Percentiles rank a stretch among this genome's conserved stretches.
Conservation (phyloP, 2,113 vertebrate genomes). For the Equus quagga region DNA sequence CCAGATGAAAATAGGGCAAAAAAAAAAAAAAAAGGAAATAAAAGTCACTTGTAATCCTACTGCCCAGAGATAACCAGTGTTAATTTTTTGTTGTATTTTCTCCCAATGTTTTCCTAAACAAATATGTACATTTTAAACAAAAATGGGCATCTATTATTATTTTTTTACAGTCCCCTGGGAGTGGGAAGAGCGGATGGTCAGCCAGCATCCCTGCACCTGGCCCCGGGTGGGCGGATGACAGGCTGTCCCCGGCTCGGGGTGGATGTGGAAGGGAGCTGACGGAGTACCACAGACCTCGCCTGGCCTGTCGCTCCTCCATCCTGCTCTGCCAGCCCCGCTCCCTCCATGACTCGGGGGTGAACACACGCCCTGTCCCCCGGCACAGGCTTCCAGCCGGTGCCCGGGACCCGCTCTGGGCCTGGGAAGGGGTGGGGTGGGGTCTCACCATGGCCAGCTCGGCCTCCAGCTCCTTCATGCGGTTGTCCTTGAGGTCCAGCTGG, state of each 20-base stretch:
- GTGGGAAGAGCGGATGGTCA: background rate
- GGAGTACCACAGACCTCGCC: background rate
- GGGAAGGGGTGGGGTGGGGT: background rate
- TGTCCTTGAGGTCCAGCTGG: constrained; percentile 98
- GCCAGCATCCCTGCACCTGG: background rate
- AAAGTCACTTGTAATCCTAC: background rate
- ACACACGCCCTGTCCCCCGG: too few species aligned
- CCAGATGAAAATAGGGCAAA: background rate
- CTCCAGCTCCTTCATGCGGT: constrained; percentile 99
- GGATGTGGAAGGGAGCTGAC: accelerated
- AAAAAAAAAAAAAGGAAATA: background rate
- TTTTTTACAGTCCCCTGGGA: background rate
- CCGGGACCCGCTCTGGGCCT: too few species aligned
- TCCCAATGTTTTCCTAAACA: background rate
- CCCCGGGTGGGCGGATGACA: background rate
- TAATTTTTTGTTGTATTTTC: background rate
- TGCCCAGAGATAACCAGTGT: background rate
- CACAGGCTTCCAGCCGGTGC: too few species aligned
- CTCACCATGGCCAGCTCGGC: constrained; percentile 99
- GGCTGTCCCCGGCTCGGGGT: background rate
- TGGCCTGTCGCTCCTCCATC: accelerated
- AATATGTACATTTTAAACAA: background rate
- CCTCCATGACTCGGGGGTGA: accelerated
- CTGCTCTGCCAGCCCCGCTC: background rate
- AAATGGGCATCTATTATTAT: background rate